These are phyloP conservation scores for Rhinolophus ferrumequinum DNA, from an alignment of 2,113 vertebrate species.

Conservation along the genomic window DNA sequence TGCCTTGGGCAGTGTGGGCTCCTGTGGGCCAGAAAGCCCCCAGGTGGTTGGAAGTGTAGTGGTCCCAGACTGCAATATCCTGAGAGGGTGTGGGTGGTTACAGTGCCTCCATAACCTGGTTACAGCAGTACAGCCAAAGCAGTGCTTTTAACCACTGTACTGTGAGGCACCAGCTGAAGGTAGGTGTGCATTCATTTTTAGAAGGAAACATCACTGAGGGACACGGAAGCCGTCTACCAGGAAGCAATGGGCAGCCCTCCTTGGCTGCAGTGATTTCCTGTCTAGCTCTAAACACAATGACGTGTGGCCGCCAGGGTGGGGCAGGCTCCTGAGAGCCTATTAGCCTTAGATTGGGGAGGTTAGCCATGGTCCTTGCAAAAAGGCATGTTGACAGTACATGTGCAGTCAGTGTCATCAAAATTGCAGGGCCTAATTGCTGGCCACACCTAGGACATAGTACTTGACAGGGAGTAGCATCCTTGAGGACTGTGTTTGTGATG, in stretches of 20 bases:
- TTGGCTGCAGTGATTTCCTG: neutral
- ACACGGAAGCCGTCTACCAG: neutral
- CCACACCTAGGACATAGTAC: neutral
- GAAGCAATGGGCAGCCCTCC: neutral
- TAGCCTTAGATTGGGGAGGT: neutral
- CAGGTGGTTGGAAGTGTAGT: neutral
- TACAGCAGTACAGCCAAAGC: neutral
- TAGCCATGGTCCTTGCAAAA: neutral
- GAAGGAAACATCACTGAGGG: neutral
- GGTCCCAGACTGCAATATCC: neutral
- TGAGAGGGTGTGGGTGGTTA: neutral
- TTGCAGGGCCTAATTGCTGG: constrained; percentile 5
- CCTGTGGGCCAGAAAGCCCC: neutral
- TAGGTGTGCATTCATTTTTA: neutral
- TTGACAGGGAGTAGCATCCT: neutral
- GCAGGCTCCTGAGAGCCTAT: neutral
- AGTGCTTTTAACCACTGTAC: neutral
- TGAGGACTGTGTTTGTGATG: neutral
- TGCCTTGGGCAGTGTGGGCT: neutral
- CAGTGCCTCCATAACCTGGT: neutral
- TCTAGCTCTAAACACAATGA: constrained; percentile 15
- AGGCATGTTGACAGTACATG: neutral
- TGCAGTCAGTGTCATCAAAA: neutral
- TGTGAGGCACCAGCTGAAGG: neutral
- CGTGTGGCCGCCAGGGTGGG: constrained; percentile 30